phyloP scores from a whole-genome alignment of 2,113 vertebrate genomes.

The Campylorhamphus procurvoides region DNA sequence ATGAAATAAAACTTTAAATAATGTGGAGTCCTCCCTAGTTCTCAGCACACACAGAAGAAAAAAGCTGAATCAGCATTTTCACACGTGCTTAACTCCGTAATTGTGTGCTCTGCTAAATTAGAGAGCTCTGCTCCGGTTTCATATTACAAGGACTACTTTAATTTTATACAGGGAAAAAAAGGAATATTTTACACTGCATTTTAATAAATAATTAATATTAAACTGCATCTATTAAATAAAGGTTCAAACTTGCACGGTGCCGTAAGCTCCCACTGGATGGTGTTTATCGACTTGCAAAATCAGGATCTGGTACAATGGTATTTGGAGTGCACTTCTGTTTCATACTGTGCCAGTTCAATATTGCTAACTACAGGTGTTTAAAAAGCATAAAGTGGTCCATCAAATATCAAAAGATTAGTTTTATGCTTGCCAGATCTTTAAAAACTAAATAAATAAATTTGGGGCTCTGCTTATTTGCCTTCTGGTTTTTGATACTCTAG shows the following conservation, averaged over 20 bases:
- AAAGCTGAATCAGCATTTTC: constrained; percentile 58
- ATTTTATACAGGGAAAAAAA: constrained; percentile 6
- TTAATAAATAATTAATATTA: constrained; percentile 69
- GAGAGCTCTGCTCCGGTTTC: constrained; percentile 45
- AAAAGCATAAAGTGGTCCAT: constrained; percentile 55
- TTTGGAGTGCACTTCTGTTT: constrained; percentile 58
- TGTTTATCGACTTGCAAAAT: constrained; percentile 67
- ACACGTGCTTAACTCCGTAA: constrained; percentile 47
- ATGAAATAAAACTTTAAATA: constrained; percentile 12
- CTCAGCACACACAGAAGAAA: neutral
- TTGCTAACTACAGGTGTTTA: constrained; percentile 70
- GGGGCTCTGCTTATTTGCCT: constrained; percentile 50
- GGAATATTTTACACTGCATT: constrained; percentile 52
- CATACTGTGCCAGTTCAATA: constrained; percentile 69
- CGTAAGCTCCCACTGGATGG: constrained; percentile 63
- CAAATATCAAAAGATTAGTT: constrained; percentile 63
- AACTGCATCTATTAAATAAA: constrained; percentile 61
- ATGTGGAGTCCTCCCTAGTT: neutral
- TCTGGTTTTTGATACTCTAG: constrained; percentile 56
- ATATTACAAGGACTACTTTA: constrained; percentile 43
- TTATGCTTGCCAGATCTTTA: constrained; percentile 26
- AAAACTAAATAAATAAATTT: constrained; percentile 36
- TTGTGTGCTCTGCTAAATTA: constrained; percentile 40
- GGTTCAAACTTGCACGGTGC: constrained; percentile 59
- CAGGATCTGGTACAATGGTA: constrained; percentile 58